phyloP scores from a whole-genome alignment of 2,888 invertebrate genomes.

The Acleris literana region DNA sequence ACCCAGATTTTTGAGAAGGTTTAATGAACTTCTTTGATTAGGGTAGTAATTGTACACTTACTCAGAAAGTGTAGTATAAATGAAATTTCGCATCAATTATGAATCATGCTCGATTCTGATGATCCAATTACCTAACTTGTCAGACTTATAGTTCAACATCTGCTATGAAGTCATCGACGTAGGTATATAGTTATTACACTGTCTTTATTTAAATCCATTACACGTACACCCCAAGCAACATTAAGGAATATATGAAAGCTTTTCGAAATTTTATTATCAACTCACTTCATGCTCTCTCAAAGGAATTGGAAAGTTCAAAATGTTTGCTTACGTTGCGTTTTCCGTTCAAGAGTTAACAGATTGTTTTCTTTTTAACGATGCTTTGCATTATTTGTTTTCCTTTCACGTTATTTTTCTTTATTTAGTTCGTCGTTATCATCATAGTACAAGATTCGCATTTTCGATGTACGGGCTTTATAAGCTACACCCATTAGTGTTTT shows the following conservation, averaged over 20 bases:
- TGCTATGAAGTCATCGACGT: neutral
- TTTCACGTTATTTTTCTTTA: no score
- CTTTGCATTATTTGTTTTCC: no score
- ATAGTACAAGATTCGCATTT: no score
- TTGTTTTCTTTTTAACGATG: neutral
- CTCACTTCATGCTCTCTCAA: neutral
- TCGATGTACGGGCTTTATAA: no score
- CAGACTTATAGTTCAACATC: neutral
- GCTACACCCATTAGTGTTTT: no score
- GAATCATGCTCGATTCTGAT: no score
- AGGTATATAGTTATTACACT: neutral
- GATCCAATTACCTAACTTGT: neutral
- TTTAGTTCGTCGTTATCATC: no score
- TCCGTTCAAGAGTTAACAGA: neutral
- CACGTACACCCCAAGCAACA: neutral
- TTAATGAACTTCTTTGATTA: no score
- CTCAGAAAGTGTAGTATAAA: no score
- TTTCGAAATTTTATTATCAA: neutral
- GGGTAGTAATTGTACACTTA: no score
- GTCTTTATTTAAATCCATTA: neutral
- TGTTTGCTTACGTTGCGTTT: neutral
- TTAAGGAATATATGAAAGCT: neutral
- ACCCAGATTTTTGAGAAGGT: no score
- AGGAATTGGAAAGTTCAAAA: constrained; percentile 6
- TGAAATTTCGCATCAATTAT: no score